Conservation (phyloP, 2,113 vertebrate genomes). For the Petrocephalus zakoni region DNA sequence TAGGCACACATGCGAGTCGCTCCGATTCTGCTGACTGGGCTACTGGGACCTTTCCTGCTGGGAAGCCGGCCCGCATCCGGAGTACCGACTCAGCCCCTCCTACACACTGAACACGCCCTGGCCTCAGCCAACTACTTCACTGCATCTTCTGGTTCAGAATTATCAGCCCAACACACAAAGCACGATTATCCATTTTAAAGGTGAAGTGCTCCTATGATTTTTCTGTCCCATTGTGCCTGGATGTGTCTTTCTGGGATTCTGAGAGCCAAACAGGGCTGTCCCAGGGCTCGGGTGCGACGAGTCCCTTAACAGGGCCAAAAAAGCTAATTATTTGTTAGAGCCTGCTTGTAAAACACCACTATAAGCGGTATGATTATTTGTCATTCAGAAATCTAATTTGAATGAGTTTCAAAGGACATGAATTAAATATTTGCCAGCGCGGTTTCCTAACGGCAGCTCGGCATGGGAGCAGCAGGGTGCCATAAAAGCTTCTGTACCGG, state of each 20-base stretch:
- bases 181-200: neutral
- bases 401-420: neutral
- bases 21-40: neutral
- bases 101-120: neutral
- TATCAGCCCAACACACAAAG: neutral
- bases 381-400: neutral
- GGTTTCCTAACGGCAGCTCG: neutral
- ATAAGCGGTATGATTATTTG: neutral
- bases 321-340: neutral
- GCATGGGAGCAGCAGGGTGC: neutral
- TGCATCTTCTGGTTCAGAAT: neutral
- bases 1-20: neutral
- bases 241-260: neutral
- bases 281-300: neutral
- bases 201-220: neutral
- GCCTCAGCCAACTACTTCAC: neutral
- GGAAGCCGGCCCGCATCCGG: neutral
- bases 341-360: neutral
- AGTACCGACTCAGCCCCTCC: neutral
- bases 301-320: neutral
- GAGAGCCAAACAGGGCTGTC: neutral
- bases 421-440: neutral
- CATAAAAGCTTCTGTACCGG: neutral
- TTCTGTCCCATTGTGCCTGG: neutral
- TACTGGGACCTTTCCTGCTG: neutral